A percentile compares a stretch with the other conserved stretches of the same genome.
phyloP scores from a whole-genome alignment of 30 jellyfish, hydroid and myxozoan genomes.

The Aurelia coerulea region DNA sequence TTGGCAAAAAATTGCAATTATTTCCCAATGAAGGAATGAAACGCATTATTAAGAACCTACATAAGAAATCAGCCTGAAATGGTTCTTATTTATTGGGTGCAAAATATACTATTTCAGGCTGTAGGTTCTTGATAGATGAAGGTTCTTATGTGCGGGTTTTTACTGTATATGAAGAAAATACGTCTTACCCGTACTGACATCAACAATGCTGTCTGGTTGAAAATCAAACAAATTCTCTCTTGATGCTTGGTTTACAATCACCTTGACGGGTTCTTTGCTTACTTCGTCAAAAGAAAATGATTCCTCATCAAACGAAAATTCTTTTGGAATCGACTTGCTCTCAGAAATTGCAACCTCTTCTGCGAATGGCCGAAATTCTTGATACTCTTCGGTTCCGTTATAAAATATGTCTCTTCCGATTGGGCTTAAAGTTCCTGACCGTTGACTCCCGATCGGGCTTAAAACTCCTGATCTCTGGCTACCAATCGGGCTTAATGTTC shows the following conservation, averaged over 20 bases:
- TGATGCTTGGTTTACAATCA: constrained; percentile 14
- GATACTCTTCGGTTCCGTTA: neutral
- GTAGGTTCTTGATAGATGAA: too few species aligned
- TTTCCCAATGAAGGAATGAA: too few species aligned
- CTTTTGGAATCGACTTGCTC: neutral
- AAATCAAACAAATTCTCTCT: constrained; percentile 56
- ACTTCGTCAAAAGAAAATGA: constrained; percentile 15
- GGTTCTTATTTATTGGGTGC: too few species aligned
- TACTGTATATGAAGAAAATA: too few species aligned
- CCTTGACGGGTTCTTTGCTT: neutral
- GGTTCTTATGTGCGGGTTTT: too few species aligned
- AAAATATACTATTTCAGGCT: too few species aligned
- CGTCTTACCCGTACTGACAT: constrained; percentile 59
- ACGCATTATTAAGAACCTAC: too few species aligned
- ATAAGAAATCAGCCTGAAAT: too few species aligned
- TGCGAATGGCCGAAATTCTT: constrained; percentile 1
- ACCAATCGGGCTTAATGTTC: neutral
- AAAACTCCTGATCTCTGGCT: neutral
- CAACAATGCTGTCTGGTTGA: constrained; percentile 66
- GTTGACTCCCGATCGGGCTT: neutral
- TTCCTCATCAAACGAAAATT: constrained; percentile 29
- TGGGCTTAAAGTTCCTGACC: neutral
- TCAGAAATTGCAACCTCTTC: neutral
- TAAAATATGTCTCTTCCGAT: neutral
- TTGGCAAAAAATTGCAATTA: too few species aligned